Evolutionary conservation across 2,113 vertebrate genomes (phyloP).

Genomic region (Alosa alosa): DNA sequence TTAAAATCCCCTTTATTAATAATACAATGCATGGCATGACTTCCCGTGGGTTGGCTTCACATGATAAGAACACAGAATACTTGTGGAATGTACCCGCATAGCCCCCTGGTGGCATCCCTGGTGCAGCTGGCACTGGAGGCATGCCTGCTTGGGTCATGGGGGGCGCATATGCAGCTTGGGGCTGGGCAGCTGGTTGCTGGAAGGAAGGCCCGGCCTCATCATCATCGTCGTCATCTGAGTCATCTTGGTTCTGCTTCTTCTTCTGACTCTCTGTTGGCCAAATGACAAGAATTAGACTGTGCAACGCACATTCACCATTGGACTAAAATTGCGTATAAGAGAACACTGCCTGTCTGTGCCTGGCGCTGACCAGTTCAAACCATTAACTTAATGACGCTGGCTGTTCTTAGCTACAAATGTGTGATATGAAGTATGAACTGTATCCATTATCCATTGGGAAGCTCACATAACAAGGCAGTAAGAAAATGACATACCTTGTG

Average conservation of each 20-base stretch:
- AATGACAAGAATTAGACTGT: background rate
- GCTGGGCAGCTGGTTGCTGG: conserved; percentile 81
- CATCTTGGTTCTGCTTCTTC: conserved; percentile 90
- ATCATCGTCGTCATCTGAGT: conserved; percentile 93
- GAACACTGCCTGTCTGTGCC: background rate
- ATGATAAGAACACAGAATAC: background rate
- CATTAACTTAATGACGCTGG: no score
- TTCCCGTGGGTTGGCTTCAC: background rate
- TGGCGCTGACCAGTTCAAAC: no score
- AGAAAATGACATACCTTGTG: conserved; percentile 77
- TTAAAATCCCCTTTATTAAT: background rate
- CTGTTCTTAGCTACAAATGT: no score
- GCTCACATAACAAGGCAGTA: background rate
- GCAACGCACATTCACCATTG: background rate
- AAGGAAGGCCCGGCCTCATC: conserved; percentile 89
- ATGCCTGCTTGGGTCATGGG: conserved; percentile 93
- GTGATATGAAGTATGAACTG: no score
- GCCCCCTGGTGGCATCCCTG: conserved; percentile 86
- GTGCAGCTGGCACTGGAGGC: conserved; percentile 81
- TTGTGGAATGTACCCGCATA: conserved; percentile 60
- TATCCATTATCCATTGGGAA: no score
- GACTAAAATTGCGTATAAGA: background rate
- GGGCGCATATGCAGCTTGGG: conserved; percentile 82
- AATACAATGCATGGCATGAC: background rate
- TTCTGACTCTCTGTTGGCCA: conserved; percentile 84